Conservation (phyloP, 2,113 vertebrate genomes). For the Grallaria varia region DNA sequence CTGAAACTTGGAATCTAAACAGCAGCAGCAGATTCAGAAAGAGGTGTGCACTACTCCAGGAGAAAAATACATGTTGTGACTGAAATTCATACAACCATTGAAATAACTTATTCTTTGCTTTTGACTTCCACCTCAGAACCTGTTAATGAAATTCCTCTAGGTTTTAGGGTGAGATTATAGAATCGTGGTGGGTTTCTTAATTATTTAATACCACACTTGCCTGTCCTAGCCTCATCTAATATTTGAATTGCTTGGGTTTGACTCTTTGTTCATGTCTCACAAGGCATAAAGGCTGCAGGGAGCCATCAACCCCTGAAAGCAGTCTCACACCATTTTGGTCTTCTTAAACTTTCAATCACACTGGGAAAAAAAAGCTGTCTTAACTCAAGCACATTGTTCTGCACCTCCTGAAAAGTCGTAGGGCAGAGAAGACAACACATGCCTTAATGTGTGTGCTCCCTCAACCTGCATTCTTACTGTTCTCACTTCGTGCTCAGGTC, state of each 20-base stretch:
- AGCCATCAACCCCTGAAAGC: not conserved
- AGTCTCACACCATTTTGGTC: not conserved
- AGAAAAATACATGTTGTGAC: not conserved
- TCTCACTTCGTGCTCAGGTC: not conserved
- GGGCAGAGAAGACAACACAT: not conserved
- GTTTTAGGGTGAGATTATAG: not conserved
- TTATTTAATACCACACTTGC: not conserved
- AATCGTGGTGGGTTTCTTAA: not conserved
- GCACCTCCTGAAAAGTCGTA: rapidly evolving
- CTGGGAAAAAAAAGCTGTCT: not conserved
- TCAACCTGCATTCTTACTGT: not conserved
- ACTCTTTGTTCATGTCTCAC: not conserved
- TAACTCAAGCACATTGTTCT: not conserved
- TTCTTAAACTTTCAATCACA: not conserved
- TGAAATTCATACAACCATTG: not conserved
- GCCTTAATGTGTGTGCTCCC: not conserved
- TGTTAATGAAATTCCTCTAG: not conserved
- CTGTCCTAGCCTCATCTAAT: not conserved
- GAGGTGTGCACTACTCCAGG: not conserved
- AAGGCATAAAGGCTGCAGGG: not conserved
- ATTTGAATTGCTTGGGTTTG: not conserved
- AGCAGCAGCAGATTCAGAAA: not conserved
- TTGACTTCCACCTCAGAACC: not conserved
- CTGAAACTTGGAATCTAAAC: not conserved
- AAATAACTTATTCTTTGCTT: not conserved